Evolutionary conservation across 2,797 vertebrate species (phyloP).

Genomic region (Sebastes hubbsi): DNA sequence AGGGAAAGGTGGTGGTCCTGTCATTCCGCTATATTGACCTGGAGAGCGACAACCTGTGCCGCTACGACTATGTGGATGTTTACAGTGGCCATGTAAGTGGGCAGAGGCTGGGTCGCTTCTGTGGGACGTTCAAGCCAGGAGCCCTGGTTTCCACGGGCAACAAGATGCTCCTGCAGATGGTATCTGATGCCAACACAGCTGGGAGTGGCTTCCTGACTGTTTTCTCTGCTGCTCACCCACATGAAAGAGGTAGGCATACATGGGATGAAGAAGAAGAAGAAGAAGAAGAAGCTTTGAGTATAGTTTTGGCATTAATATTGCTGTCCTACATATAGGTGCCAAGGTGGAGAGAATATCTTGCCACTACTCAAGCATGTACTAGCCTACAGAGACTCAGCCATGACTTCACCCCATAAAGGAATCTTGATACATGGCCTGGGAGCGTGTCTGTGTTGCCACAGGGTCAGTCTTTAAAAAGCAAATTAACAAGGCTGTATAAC

Average conservation of each 20-base stretch:
- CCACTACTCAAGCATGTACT: neutral
- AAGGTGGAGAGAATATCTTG: slow-evolving; percentile 4
- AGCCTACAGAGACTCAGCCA: neutral
- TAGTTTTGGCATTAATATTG: neutral
- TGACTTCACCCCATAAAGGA: slow-evolving; percentile 19
- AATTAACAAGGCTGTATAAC: slow-evolving; percentile 42
- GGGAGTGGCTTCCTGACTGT: slow-evolving; percentile 95
- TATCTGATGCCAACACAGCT: slow-evolving; percentile 96
- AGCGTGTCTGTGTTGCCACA: slow-evolving; percentile 16
- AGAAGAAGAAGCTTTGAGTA: neutral
- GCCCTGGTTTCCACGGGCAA: slow-evolving; percentile 93
- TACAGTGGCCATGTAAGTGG: slow-evolving; percentile 88
- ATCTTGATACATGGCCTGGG: neutral
- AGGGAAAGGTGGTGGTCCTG: slow-evolving; percentile 94
- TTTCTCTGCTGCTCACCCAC: slow-evolving; percentile 92
- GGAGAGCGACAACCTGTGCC: slow-evolving; percentile 94
- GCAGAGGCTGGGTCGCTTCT: slow-evolving; percentile 95
- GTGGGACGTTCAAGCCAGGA: slow-evolving; percentile 93
- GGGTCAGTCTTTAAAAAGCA: slow-evolving; percentile 22
- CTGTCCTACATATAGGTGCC: neutral
- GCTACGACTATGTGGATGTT: slow-evolving; percentile 96
- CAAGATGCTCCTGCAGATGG: slow-evolving; percentile 98
- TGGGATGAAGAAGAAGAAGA: neutral
- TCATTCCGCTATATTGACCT: slow-evolving; percentile 93
- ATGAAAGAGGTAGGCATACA: slow-evolving; percentile 90